These are phyloP conservation scores for Mythimna impura DNA, from an alignment of 2,888 invertebrate genomes.

Conservation along the genomic window DNA sequence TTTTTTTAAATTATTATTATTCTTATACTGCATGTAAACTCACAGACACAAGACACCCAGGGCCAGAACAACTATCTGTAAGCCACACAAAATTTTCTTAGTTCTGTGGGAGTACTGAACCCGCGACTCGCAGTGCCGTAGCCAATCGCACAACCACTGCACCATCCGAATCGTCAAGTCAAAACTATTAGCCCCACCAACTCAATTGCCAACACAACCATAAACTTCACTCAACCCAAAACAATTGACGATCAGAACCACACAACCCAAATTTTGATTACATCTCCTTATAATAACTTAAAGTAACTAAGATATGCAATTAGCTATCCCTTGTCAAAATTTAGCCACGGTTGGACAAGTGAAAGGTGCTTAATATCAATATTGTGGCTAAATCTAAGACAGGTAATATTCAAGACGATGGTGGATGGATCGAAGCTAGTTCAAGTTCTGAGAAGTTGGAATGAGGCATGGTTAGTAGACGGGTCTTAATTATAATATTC, in stretches of 20 bases:
- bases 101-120: no score
- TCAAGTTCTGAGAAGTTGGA: not conserved
- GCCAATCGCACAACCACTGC: no score
- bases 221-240: not conserved
- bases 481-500: not conserved
- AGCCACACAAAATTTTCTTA: no score
- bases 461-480: conserved; percentile 1
- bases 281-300: conserved; percentile 10
- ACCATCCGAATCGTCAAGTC: no score
- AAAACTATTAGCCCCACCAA: no score
- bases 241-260: conserved; percentile 5
- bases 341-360: not conserved
- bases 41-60: no score
- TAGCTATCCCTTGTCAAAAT: conserved; percentile 31
- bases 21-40: no score
- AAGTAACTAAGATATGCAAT: conserved; percentile 30
- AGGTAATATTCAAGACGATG: conserved; percentile 20
- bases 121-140: no score
- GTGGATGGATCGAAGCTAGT: not conserved
- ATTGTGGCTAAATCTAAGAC: conserved; percentile 33
- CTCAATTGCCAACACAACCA: no score
- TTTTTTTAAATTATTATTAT: no score
- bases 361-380: conserved; percentile 39
- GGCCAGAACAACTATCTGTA: no score
- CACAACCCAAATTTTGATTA: conserved; percentile 9